These are phyloP conservation scores for Calosoma granatense DNA, from an alignment of 1,140 invertebrate genomes.

Conservation along the genomic window DNA sequence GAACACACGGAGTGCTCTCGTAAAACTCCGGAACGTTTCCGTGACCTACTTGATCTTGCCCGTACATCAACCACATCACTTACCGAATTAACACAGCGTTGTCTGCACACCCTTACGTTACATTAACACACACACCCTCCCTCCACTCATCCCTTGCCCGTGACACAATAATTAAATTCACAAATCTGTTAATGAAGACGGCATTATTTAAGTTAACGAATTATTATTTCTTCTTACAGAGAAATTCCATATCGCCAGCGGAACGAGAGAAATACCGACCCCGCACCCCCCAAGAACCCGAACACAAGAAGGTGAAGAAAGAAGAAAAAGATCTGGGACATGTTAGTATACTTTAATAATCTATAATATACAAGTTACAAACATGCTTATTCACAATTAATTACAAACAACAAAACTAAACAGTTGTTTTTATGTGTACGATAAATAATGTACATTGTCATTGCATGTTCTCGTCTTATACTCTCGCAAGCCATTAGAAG, in stretches of 20 bases:
- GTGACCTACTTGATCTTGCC: slow-evolving; percentile 23
- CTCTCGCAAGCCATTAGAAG: too few relatives aligned
- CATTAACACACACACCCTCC: neutral
- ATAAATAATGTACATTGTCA: too few relatives aligned
- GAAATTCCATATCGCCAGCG: slow-evolving; percentile 78
- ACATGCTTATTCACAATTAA: too few relatives aligned
- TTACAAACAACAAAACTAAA: too few relatives aligned
- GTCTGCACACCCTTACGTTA: neutral
- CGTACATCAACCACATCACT: neutral
- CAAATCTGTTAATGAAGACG: too few relatives aligned
- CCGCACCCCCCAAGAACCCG: slow-evolving; percentile 51
- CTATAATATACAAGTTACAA: slow-evolving; percentile 8
- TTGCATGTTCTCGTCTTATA: too few relatives aligned
- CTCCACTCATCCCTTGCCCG: neutral
- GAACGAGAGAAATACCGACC: slow-evolving; percentile 79
- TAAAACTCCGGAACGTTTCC: slow-evolving; percentile 22
- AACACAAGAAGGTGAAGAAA: slow-evolving; percentile 59
- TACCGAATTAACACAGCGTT: neutral
- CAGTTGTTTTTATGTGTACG: too few relatives aligned
- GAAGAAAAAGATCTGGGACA: slow-evolving; percentile 75
- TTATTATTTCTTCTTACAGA: slow-evolving; percentile 32
- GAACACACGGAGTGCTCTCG: slow-evolving; percentile 23
- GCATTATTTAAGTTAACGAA: too few relatives aligned
- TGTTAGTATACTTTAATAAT: slow-evolving; percentile 55
- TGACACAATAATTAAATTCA: neutral